Evolutionary conservation across 2,797 vertebrate genomes (phyloP), one percentile per base, ranked within the genome.

Genomic region (Rhynchonycteris naso): DNA sequence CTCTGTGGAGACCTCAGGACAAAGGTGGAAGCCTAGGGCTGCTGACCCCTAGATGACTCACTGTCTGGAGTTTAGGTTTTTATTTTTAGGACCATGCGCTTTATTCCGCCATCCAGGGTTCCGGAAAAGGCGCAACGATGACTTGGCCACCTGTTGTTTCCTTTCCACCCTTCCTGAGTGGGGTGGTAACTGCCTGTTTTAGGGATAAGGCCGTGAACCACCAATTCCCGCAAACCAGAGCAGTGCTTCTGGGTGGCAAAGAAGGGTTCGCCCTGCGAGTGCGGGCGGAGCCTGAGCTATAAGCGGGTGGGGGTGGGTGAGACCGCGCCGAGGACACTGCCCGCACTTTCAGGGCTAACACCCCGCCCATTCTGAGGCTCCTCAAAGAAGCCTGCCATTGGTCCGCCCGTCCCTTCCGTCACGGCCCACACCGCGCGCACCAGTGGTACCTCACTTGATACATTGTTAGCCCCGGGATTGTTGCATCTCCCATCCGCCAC

Each of bases 371-470:
- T 0, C 33, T 4, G 50, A 87, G 7, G 66, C 56, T 61, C 24
- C 22, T 24, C 65, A 58, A 30, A 0, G 24, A 24, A 9, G 52
- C 43, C 33, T 8, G 2, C 33, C 11, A 47, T 61, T 43, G 43
- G 69, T 30, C 28, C 28, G 2, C 43, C 71, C 21, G 0, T 5
- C 35, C 22, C 1, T 26, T 0, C 21, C 7, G 1, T 3, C 24
- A 1, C 12, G n/a, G 54, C 33, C n/a, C 7, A 14, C 61, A 63
- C 91, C 93, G 89, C 79, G 89, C 93, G 93, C 85, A 61, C 30
- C 35, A 1, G 4, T 4, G 3, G 5, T 12, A 33, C 10, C 0
- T 15, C 52, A 7, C 38, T 0, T 1, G n/a, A 13, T 61, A 8
- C 38, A 54, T n/a, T 21, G 10, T 38, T 52, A 76, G 59, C 78